phyloP scores from a whole-genome alignment of 2,113 vertebrate genomes.

The Cryptomyrus ogoouensis region DNA sequence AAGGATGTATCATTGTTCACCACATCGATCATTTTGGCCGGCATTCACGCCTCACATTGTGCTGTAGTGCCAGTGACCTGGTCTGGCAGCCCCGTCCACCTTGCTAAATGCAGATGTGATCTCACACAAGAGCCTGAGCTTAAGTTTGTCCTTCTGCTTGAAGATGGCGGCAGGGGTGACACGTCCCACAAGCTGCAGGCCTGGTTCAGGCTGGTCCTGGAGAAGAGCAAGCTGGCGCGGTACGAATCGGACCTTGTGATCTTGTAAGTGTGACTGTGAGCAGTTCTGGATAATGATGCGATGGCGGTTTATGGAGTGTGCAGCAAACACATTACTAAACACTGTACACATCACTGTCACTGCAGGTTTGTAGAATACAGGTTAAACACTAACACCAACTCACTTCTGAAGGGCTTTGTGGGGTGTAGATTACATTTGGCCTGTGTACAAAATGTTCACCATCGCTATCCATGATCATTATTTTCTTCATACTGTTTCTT shows the following conservation, averaged over 20 bases:
- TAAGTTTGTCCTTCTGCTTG: not conserved
- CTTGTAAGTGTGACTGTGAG: constrained; percentile 51
- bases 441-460: not conserved
- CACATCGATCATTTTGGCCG: not conserved
- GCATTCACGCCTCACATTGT: not conserved
- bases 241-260: constrained; percentile 83
- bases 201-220: constrained; percentile 86
- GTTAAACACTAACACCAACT: not conserved
- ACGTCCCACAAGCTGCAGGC: constrained; percentile 75
- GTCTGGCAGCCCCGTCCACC: not conserved
- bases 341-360: no score
- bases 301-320: not conserved
- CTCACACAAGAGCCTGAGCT: not conserved
- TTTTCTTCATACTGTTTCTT: not conserved
- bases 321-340: not conserved
- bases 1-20: not conserved
- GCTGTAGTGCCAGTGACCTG: not conserved
- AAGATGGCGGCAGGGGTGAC: constrained; percentile 48
- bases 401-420: not conserved
- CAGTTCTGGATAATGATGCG: not conserved
- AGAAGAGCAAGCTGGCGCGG: constrained; percentile 85
- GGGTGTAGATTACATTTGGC: not conserved
- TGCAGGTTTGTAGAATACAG: not conserved
- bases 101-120: not conserved
- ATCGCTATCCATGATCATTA: not conserved